phyloP scores from a whole-genome alignment of 1,140 invertebrate genomes.

The Caenorhabditis tropicalis region DNA sequence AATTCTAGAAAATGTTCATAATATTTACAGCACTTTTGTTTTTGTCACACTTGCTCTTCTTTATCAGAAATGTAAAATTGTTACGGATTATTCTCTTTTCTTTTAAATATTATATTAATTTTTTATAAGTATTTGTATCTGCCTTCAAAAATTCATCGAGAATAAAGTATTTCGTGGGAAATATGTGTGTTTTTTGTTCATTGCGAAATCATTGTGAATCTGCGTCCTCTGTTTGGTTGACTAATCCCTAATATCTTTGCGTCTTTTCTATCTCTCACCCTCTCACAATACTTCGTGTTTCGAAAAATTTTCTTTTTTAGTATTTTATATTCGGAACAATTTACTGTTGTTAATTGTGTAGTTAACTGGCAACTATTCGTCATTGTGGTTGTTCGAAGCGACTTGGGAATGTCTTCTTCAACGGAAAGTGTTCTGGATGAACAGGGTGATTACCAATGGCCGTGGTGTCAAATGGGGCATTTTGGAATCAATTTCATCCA shows the following conservation, averaged over 20 bases:
- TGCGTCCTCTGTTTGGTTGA: neutral
- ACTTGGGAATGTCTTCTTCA: neutral
- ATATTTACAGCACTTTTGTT: neutral
- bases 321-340: neutral
- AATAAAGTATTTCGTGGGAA: neutral
- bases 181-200: neutral
- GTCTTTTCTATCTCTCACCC: neutral
- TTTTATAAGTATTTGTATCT: slow-evolving; percentile 13
- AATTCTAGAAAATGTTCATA: neutral
- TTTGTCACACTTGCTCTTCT: neutral
- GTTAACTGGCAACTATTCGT: neutral
- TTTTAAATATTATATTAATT: neutral
- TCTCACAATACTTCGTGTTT: neutral
- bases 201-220: neutral
- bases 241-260: slow-evolving; percentile 6
- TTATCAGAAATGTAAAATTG: neutral
- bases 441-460: slow-evolving; percentile 12
- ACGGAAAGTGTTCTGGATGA: neutral
- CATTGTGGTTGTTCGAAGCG: neutral
- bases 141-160: neutral
- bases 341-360: too few relatives aligned
- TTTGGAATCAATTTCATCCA: slow-evolving; percentile 19
- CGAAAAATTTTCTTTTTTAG: neutral
- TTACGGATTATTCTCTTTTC: neutral
- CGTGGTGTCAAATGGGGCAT: slow-evolving; percentile 23